Percentiles rank a stretch among this genome's conserved stretches.
phyloP scores from a whole-genome alignment of 2,888 invertebrate genomes.

The Hypercompe scribonia region DNA sequence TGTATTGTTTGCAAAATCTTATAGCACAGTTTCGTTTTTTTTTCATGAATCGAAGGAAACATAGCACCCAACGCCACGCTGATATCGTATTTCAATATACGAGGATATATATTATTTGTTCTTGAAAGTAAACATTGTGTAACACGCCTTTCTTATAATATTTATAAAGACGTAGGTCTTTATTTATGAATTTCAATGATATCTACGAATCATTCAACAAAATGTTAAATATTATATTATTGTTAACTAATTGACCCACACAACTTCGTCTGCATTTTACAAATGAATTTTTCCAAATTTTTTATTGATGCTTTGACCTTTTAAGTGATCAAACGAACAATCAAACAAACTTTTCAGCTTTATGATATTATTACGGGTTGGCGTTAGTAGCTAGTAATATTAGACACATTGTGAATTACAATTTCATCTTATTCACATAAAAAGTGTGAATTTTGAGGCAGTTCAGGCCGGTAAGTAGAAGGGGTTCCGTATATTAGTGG shows the following conservation, averaged over 20 bases:
- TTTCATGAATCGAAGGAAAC: slow-evolving; percentile 24
- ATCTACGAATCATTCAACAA: neutral
- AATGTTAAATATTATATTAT: too few relatives aligned
- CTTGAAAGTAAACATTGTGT: slow-evolving; percentile 35
- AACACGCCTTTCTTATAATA: slow-evolving; percentile 20
- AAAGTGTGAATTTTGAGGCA: neutral
- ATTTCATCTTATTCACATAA: neutral
- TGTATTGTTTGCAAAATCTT: slow-evolving; percentile 10
- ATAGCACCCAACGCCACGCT: slow-evolving; percentile 14
- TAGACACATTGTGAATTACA: neutral
- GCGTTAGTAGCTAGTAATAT: neutral
- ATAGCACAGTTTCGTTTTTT: slow-evolving; percentile 8
- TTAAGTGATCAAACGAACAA: too few relatives aligned
- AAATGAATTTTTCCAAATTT: too few relatives aligned
- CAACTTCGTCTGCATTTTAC: too few relatives aligned
- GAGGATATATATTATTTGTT: slow-evolving; percentile 44
- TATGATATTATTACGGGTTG: too few relatives aligned
- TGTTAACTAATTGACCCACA: neutral
- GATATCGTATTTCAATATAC: slow-evolving; percentile 36
- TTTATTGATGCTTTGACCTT: too few relatives aligned
- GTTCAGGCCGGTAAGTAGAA: too few relatives aligned
- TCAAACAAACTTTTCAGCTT: too few relatives aligned
- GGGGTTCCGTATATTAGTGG: too few relatives aligned
- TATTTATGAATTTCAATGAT: too few relatives aligned
- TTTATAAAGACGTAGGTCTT: slow-evolving; percentile 12